Evolutionary conservation across 2,113 vertebrate genomes (phyloP).

Genomic region (Gobio gobio): DNA sequence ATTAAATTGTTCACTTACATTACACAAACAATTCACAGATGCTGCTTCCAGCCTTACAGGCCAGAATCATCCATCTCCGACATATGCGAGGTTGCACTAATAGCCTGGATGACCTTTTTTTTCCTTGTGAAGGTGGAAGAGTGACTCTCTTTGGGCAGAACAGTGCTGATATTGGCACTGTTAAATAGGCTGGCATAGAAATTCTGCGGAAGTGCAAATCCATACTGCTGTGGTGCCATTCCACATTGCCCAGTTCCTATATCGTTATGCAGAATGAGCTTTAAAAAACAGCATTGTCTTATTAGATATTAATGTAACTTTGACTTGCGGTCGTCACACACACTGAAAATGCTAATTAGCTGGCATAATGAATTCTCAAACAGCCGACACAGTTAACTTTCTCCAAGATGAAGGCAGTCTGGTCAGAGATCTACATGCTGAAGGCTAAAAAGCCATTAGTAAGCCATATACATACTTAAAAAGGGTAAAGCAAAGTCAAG

Average conservation of each 20-base stretch:
- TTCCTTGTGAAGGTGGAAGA: not conserved
- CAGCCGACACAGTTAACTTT: not conserved
- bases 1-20: not conserved
- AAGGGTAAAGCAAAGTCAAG: slow-evolving; percentile 34
- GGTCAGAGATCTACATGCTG: slow-evolving; percentile 1
- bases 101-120: slow-evolving; percentile 33
- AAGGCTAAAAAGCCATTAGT: slow-evolving; percentile 27
- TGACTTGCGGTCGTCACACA: not conserved
- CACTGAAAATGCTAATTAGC: slow-evolving; percentile 13
- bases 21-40: not conserved
- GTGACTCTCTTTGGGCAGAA: slow-evolving; percentile 19
- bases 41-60: not conserved
- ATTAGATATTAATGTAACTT: slow-evolving; percentile 8
- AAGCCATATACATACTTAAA: slow-evolving; percentile 6
- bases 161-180: slow-evolving; percentile 38
- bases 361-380: slow-evolving; percentile 17
- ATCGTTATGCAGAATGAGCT: not conserved
- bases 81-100: not conserved
- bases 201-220: slow-evolving; percentile 3
- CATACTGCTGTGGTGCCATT: slow-evolving; percentile 25
- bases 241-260: slow-evolving; percentile 30
- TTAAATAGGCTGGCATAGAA: not conserved
- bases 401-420: not conserved
- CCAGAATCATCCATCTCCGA: slow-evolving; percentile 30
- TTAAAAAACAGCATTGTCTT: not conserved